Evolutionary conservation across 2,888 invertebrate genomes (phyloP).

Genomic region (Rotaria macrura): DNA sequence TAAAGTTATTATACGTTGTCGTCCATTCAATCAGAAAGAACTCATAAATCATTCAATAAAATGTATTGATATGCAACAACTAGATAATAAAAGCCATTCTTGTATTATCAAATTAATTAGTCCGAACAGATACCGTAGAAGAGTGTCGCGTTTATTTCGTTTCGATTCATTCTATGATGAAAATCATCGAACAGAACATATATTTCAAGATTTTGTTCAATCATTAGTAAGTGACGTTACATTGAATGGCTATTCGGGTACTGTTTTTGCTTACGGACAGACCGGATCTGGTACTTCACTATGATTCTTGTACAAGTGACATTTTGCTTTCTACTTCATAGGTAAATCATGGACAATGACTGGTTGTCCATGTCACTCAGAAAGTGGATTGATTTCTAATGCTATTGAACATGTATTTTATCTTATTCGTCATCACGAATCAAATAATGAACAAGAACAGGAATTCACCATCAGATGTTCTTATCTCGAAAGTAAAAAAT

Average conservation of each 20-base stretch:
- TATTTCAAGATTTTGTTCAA: neutral
- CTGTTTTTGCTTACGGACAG: constrained; percentile 13
- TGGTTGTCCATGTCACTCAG: neutral
- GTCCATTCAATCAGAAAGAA: neutral
- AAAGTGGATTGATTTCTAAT: neutral
- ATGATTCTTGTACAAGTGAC: neutral
- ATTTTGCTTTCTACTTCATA: neutral
- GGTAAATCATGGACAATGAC: constrained; percentile 9
- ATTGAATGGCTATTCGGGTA: neutral
- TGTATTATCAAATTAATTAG: neutral
- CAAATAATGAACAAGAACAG: neutral
- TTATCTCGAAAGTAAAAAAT: neutral
- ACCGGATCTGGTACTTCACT: neutral
- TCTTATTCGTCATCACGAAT: neutral
- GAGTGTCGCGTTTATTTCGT: neutral
- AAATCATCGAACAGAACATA: constrained; percentile 1
- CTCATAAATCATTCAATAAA: neutral
- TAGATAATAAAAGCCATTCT: neutral
- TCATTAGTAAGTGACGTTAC: neutral
- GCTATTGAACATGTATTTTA: constrained; percentile 1
- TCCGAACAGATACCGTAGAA: neutral
- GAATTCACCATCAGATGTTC: neutral
- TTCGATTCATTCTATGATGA: neutral
- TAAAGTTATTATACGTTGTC: neutral
- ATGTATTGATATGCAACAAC: neutral